Percentiles rank a stretch among this genome's conserved stretches.
Conservation (phyloP, 2,113 vertebrate genomes). For the Nyctereutes procyonoides region DNA sequence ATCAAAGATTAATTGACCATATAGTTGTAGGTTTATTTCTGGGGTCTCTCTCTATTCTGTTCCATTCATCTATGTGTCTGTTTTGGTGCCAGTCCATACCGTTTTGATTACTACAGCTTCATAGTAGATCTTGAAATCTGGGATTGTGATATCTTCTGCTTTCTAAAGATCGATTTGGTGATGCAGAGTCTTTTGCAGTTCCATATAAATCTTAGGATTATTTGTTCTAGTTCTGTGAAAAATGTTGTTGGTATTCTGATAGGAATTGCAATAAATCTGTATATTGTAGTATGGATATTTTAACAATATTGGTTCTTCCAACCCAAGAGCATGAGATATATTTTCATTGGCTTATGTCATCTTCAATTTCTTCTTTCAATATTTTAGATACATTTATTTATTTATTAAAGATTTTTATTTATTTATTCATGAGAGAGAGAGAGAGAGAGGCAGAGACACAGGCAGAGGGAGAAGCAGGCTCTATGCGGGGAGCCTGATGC, state of each 20-base stretch:
- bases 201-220: background rate
- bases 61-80: background rate
- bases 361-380: background rate
- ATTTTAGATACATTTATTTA: background rate
- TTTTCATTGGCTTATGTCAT: background rate
- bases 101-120: background rate
- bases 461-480: no score
- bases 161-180: background rate
- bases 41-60: background rate
- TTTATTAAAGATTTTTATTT: no score
- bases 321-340: background rate
- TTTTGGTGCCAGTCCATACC: background rate
- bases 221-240: background rate
- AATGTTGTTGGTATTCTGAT: background rate
- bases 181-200: background rate
- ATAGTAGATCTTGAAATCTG: background rate
- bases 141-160: background rate
- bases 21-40: background rate
- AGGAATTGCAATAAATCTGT: background rate
- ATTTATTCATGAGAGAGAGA: no score
- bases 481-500: no score
- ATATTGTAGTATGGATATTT: background rate
- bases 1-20: background rate
- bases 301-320: background rate
- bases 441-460: no score